A percentile compares a stretch with the other conserved stretches of the same genome.
Evolutionary conservation across 2,888 invertebrate genomes (phyloP).

Genomic region (Caenorhabditis uteleia): DNA sequence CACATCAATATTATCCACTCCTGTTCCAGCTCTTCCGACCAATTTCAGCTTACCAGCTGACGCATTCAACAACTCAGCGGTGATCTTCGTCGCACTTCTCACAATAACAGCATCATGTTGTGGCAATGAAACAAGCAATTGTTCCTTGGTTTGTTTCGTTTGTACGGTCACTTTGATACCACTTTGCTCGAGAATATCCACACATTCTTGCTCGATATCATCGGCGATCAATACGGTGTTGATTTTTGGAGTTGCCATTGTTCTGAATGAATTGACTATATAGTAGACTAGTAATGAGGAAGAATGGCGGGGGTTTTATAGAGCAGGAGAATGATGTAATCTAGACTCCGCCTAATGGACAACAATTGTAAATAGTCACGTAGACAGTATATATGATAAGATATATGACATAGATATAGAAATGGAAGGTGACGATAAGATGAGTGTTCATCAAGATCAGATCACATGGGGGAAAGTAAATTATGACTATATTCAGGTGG

Average conservation of each 20-base stretch:
- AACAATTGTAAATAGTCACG: no score
- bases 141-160: constrained; percentile 60
- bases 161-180: constrained; percentile 75
- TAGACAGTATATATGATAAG: no score
- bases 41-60: constrained; percentile 53
- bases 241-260: constrained; percentile 40
- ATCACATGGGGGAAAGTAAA: no score
- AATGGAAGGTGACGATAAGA: no score
- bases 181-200: constrained; percentile 80
- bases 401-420: no score
- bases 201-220: constrained; percentile 86
- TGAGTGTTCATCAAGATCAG: no score
- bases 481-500: no score
- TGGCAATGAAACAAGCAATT: constrained; percentile 56
- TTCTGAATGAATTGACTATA: no score
- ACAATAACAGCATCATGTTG: constrained; percentile 66
- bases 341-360: no score
- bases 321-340: no score
- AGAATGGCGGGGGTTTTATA: no score
- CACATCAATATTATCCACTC: constrained; percentile 96
- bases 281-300: no score
- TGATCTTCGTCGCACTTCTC: constrained; percentile 64
- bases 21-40: constrained; percentile 86
- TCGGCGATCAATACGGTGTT: constrained; percentile 87
- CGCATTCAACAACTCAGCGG: constrained; percentile 49